These are phyloP conservation scores for Oryzias curvinotus DNA, from an alignment of 2,113 vertebrate species.

Conservation along the genomic window DNA sequence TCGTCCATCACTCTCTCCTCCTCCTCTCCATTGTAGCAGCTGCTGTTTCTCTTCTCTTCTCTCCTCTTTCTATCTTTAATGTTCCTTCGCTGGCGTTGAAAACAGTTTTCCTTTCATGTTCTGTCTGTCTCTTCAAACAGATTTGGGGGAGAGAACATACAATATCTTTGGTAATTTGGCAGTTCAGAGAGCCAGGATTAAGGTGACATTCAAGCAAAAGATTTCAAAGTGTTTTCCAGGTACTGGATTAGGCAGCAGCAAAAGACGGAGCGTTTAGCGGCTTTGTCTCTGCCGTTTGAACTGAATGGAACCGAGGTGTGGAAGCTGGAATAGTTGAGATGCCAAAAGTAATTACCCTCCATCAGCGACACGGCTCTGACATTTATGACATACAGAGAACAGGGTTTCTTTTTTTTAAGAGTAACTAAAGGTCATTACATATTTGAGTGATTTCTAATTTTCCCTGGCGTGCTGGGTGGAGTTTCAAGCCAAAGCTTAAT, in stretches of 20 bases:
- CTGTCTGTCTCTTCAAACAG: constrained; percentile 30
- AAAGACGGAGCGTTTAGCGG: background rate
- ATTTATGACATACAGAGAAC: constrained; percentile 2
- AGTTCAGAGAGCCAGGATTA: constrained; percentile 44
- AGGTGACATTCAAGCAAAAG: constrained; percentile 30
- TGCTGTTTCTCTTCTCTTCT: background rate
- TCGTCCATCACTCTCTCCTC: background rate
- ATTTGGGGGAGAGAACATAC: constrained; percentile 14
- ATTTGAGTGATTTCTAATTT: constrained; percentile 17
- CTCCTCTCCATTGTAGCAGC: background rate
- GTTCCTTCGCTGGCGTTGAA: constrained; percentile 5
- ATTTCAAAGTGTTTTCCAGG: constrained; percentile 30
- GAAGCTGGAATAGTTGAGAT: constrained; percentile 19
- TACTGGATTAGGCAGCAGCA: constrained; percentile 8
- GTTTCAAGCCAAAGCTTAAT: constrained; percentile 8
- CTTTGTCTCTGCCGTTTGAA: constrained; percentile 15
- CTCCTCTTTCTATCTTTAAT: constrained; percentile 2
- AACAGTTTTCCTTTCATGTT: constrained; percentile 29
- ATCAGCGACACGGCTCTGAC: background rate
- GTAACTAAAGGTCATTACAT: constrained; percentile 16
- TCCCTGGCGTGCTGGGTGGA: background rate
- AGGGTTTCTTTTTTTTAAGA: background rate
- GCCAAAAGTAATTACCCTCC: constrained; percentile 27
- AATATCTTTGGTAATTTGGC: background rate
- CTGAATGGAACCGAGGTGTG: constrained; percentile 3